These are phyloP conservation scores for Tridacna gigas DNA, from an alignment of 2,888 invertebrate genomes.

Conservation along the genomic window DNA sequence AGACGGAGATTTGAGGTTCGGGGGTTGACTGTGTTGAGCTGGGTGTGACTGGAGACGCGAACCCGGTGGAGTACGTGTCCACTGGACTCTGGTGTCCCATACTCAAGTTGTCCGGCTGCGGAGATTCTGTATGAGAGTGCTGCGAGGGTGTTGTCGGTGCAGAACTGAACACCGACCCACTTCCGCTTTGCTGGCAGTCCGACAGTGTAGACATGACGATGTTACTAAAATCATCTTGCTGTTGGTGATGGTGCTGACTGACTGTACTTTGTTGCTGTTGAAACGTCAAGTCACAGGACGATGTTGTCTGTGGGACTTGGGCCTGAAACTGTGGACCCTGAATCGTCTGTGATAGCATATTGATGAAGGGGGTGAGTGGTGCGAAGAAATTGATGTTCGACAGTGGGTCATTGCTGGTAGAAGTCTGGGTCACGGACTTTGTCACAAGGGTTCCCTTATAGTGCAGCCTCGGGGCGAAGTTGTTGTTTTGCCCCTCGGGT, in stretches of 20 bases:
- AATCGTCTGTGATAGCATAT: slow-evolving; percentile 78
- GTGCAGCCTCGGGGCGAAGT: slow-evolving; percentile 83
- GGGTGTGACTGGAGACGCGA: slow-evolving; percentile 68
- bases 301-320: slow-evolving; percentile 60
- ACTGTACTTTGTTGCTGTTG: slow-evolving; percentile 41
- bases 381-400: slow-evolving; percentile 75
- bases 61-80: slow-evolving; percentile 72
- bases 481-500: slow-evolving; percentile 36
- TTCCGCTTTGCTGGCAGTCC: slow-evolving; percentile 54
- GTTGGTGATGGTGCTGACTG: slow-evolving; percentile 51
- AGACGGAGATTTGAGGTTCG: slow-evolving; percentile 73
- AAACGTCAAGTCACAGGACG: slow-evolving; percentile 48
- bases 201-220: slow-evolving; percentile 59
- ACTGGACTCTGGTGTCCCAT: slow-evolving; percentile 61
- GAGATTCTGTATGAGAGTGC: slow-evolving; percentile 67
- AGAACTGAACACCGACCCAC: slow-evolving; percentile 65
- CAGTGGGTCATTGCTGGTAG: slow-evolving; percentile 69
- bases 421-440: slow-evolving; percentile 85
- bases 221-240: slow-evolving; percentile 34
- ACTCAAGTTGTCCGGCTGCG: slow-evolving; percentile 61
- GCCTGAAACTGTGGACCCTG: slow-evolving; percentile 71
- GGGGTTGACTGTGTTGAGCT: slow-evolving; percentile 76
- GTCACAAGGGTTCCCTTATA: slow-evolving; percentile 91
- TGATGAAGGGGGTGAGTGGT: slow-evolving; percentile 81
- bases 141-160: slow-evolving; percentile 73